Evolutionary conservation across 2,797 vertebrate species (phyloP), one percentile per base, ranked within the genome.

Genomic region (Pelobates cultripes): DNA sequence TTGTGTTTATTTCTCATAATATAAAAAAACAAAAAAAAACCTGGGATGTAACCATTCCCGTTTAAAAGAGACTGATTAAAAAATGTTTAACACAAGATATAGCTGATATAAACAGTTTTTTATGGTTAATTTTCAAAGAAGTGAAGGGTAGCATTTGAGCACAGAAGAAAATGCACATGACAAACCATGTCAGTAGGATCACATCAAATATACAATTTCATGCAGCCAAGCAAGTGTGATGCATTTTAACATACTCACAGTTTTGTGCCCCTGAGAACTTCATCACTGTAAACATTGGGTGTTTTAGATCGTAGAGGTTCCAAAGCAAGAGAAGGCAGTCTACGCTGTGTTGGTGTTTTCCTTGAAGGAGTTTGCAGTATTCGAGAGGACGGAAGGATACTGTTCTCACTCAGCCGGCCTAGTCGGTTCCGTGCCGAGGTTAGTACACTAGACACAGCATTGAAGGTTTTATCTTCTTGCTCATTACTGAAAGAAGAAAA

Each of bases 211-310:
- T 28, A 28, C 28, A 28, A 28, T 28, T 28, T 28, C 28, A 28
- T 28, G 28, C 28, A 28, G 28, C 28, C 28, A 28, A 28, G 28
- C 28, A 28, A 28, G 28, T 28, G 28, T 28, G 28, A 28, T 28
- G 28, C 28, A 28, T 28, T 42, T 70, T 17, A 75, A 42, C 15
- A 70, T 66, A 75, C 72, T 78, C 85, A 96, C 95, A 93, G 81
- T 90, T 93, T 95, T n/a, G 87, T 93, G 77, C 91, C 92, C 86
- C 90, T 89, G 75, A 89, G 84, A 71, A 93, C 86, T 86, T 94
- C 92, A 77, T 89, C 90, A 43, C 79, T 92, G 78, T 87, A 88
- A 43, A 84, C 81, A 28, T 78, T 90, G 69, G 90, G 86, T 69
- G 88, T 90, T 86, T 91, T 94, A 75, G 89, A 86, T 76, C 88